These are phyloP conservation scores for Mustela lutreola DNA, from an alignment of 2,113 vertebrate genomes.

Conservation along the genomic window DNA sequence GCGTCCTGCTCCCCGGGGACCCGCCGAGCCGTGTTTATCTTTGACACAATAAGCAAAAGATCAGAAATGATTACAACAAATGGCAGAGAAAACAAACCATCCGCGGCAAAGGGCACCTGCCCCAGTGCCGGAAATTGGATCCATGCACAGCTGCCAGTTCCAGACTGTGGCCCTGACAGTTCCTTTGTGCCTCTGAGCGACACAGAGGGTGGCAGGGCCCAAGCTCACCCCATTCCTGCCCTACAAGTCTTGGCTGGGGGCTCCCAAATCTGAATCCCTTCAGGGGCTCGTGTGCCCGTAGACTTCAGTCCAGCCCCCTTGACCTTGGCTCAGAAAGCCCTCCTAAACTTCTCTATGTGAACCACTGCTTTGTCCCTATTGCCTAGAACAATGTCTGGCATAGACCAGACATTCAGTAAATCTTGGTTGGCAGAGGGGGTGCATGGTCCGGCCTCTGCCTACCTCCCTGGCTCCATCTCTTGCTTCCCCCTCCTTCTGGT, in stretches of 20 bases:
- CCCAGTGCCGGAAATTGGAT: constrained; percentile 79
- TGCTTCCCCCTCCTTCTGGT: neutral
- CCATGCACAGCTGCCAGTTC: constrained; percentile 74
- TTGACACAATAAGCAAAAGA: constrained; percentile 87
- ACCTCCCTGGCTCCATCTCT: neutral
- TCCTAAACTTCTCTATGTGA: neutral
- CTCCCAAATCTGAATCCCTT: neutral
- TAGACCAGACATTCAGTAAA: neutral
- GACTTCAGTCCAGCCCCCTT: neutral
- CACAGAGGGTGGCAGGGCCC: fast-evolving
- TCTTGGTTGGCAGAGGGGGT: neutral
- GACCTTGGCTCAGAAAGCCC: neutral
- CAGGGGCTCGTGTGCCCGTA: neutral
- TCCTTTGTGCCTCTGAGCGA: neutral
- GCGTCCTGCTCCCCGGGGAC: constrained; percentile 79
- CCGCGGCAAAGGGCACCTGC: constrained; percentile 79
- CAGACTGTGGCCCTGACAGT: constrained; percentile 52
- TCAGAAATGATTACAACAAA: constrained; percentile 86
- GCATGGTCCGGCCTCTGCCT: neutral
- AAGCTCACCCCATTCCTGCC: neutral
- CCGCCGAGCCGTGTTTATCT: constrained; percentile 84
- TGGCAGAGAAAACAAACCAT: constrained; percentile 81
- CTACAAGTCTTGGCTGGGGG: neutral
- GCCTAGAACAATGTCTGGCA: neutral
- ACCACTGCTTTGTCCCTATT: neutral